Base-by-base conservation (phyloP, 2,797 vertebrate species). In the Sphenopsis melanotis region DNA sequence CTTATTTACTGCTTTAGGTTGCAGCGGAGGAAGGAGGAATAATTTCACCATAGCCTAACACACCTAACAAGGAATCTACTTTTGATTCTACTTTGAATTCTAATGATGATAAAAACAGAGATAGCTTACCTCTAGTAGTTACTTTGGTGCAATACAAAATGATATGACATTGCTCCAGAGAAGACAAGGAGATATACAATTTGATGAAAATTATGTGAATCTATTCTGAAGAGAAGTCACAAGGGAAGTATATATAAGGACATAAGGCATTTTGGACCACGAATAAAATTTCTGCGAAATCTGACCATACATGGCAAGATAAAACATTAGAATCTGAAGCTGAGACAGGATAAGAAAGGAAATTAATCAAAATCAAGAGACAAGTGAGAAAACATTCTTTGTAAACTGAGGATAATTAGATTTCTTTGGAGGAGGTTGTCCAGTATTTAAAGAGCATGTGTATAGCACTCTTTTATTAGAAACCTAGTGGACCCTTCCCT, bases 1-100 rank as follows among this genome's bases (percentile, higher is more conserved):
- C 77, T 91, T 94, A 91, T 92, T 93, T 94, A 85, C 81, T 91
- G 76, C 82, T 96, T 95, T 89, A 90, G 10, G 71, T 84, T 44
- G 66, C 90, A 59, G 52, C 37, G 80, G 30, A 72, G 32, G 52
- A 42, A 69, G 32, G 29, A 68, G 29, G 69, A 91, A 82, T 47
- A 76, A 83, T 60, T 94, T 89, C 52, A 63, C 55, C 1, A 1
- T 53, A 65, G 39, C 55, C 39, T 87, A 83, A 75, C 50, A 61
- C 41, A 81, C 53, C 32, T 49, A 86, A 65, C 11, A 15, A 46
- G 32, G 39, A 57, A 24, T 32, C n/a, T 52, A 8, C n/a, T 30
- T 46, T 49, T 52, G 37, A 77, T 32, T 52, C 39, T 59, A 21
- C 52, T 19, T 26, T 65, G 26, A 65, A 84, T 84, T 69, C n/a